Evolutionary conservation across 2,113 vertebrate species (phyloP).

Genomic region (Rhipidura dahli): DNA sequence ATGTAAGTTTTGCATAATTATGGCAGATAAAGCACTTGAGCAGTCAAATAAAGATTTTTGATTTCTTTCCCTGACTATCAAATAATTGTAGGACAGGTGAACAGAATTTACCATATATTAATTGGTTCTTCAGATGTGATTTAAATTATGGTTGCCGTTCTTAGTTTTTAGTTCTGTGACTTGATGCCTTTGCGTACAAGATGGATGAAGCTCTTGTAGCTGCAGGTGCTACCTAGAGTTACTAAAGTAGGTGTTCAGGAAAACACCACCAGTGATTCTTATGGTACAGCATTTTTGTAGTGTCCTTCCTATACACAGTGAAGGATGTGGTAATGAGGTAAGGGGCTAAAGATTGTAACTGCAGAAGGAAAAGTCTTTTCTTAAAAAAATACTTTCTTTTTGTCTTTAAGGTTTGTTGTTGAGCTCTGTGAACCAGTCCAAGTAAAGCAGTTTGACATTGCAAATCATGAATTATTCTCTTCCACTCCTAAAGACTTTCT

Average conservation of each 20-base stretch:
- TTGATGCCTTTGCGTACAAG: neutral
- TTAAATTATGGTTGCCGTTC: neutral
- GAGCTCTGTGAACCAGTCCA: constrained; percentile 99
- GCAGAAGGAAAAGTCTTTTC: neutral
- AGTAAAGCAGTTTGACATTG: constrained; percentile 97
- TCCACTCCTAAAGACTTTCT: constrained; percentile 97
- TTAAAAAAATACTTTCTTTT: neutral
- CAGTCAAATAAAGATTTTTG: neutral
- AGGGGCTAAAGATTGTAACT: neutral
- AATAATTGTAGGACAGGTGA: neutral
- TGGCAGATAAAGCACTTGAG: neutral
- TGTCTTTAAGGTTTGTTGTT: constrained; percentile 90
- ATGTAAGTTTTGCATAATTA: neutral
- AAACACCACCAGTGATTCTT: neutral
- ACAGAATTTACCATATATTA: neutral
- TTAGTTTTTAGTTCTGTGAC: neutral
- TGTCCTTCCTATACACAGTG: neutral
- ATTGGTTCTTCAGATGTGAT: neutral
- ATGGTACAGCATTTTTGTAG: neutral
- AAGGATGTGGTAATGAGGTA: neutral
- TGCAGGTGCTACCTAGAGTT: neutral
- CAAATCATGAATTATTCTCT: constrained; percentile 98
- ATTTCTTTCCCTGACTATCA: neutral
- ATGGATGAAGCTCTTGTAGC: neutral
- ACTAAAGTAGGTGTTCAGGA: neutral